These are phyloP conservation scores for Stigmatopora argus DNA, from an alignment of 2,113 vertebrate species.

Conservation along the genomic window DNA sequence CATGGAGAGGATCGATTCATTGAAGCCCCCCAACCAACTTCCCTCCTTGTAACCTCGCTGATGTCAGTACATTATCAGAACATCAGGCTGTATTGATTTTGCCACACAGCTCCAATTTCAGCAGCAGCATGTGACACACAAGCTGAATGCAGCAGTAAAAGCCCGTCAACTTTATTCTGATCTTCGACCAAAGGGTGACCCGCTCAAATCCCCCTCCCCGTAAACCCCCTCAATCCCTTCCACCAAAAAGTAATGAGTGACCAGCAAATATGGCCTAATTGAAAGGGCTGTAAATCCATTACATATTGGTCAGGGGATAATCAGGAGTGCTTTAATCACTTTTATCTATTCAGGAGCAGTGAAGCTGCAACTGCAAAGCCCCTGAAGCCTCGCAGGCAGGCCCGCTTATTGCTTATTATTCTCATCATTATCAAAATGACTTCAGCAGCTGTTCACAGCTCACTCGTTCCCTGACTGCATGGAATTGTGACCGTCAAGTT, in stretches of 20 bases:
- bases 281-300: constrained; percentile 99
- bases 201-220: constrained; percentile 18
- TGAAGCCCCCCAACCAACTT: not conserved
- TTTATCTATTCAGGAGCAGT: constrained; percentile 98
- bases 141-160: constrained; percentile 25
- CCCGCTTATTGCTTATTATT: constrained; percentile 87
- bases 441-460: constrained; percentile 91
- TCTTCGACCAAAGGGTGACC: constrained; percentile 76
- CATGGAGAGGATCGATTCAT: constrained; percentile 39
- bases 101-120: constrained; percentile 83
- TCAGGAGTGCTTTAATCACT: constrained; percentile 99
- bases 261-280: constrained; percentile 98
- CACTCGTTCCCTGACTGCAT: constrained; percentile 88
- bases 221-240: constrained; percentile 35
- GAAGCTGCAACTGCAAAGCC: constrained; percentile 95
- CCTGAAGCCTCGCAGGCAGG: constrained; percentile 75
- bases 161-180: constrained; percentile 33
- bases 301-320: constrained; percentile 98
- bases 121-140: constrained; percentile 54
- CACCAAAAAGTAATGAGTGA: constrained; percentile 91
- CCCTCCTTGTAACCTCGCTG: constrained; percentile 66
- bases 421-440: constrained; percentile 99
- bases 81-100: constrained; percentile 89
- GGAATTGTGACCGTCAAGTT: constrained; percentile 55
- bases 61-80: constrained; percentile 92